A percentile compares a stretch with the other conserved stretches of the same genome.
Evolutionary conservation across 2,797 vertebrate species (phyloP).

Genomic region (Sciaenops ocellatus): DNA sequence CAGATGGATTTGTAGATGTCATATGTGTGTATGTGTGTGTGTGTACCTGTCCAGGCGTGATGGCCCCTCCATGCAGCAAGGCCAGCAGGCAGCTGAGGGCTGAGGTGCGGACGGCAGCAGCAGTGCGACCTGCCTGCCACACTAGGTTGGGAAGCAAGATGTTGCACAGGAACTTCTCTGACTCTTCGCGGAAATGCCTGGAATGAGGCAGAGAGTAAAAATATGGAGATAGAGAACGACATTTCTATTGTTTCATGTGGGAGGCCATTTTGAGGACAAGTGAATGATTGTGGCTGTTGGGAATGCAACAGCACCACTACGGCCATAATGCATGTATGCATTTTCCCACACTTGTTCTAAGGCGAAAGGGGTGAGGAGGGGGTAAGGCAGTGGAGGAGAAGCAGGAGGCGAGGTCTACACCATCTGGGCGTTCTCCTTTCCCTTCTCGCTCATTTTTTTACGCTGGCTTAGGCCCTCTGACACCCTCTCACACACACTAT

Average conservation of each 20-base stretch:
- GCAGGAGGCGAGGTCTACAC: constrained; percentile 19
- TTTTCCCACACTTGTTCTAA: constrained; percentile 60
- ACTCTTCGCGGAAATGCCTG: constrained; percentile 88
- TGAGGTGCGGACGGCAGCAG: constrained; percentile 91
- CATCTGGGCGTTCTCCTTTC: constrained; percentile 66
- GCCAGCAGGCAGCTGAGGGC: constrained; percentile 94
- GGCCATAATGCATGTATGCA: background rate
- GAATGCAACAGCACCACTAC: constrained; percentile 22
- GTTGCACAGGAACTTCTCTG: constrained; percentile 88
- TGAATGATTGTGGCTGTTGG: constrained; percentile 6
- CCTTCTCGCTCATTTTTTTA: constrained; percentile 45
- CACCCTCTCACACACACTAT: constrained; percentile 40
- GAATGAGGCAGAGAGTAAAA: constrained; percentile 17
- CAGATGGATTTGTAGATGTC: background rate
- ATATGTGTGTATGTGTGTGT: background rate
- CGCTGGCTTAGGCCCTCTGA: constrained; percentile 33
- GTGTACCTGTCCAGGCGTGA: constrained; percentile 88
- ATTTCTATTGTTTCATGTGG: background rate
- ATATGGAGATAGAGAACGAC: background rate
- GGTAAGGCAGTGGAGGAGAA: constrained; percentile 11
- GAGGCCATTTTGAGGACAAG: background rate
- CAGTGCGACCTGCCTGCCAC: constrained; percentile 92
- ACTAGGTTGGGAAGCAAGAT: constrained; percentile 93
- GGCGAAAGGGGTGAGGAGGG: background rate
- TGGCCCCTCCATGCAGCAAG: constrained; percentile 85